Evolutionary conservation across 2,888 invertebrate genomes (phyloP).

Genomic region (Acleris emargana): DNA sequence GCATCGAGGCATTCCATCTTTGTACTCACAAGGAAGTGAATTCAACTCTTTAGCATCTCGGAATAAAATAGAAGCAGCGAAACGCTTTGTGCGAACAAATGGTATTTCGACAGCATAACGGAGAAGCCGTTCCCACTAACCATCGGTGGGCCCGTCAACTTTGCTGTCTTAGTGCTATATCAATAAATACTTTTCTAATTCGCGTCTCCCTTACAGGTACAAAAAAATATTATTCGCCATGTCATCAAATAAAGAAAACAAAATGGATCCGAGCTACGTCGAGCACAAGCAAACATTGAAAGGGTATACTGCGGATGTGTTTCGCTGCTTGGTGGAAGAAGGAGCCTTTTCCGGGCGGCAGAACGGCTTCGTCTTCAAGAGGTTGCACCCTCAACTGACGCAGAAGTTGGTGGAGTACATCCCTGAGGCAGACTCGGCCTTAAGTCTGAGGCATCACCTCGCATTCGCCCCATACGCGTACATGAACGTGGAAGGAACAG

Average conservation of each 20-base stretch:
- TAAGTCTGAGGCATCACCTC: conserved; percentile 66
- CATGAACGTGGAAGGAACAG: conserved; percentile 47
- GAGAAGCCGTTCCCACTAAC: no score
- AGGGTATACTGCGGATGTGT: conserved; percentile 61
- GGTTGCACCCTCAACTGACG: conserved; percentile 60
- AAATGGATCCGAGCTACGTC: conserved; percentile 44
- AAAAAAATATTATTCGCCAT: conserved; percentile 55
- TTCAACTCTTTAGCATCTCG: no score
- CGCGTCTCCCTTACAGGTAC: conserved; percentile 55
- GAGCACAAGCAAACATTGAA: conserved; percentile 54
- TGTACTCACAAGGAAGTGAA: no score
- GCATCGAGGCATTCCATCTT: no score
- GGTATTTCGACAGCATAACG: no score
- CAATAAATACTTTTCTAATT: no score
- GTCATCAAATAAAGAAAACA: conserved; percentile 49
- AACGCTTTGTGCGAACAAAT: no score
- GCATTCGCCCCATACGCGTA: conserved; percentile 70
- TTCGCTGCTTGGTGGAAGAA: conserved; percentile 68
- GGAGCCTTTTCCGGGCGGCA: conserved; percentile 52
- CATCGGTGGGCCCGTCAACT: no score
- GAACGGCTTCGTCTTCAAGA: conserved; percentile 60
- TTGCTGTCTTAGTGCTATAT: no score
- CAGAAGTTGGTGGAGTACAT: conserved; percentile 56
- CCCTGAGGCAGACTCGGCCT: conserved; percentile 59
- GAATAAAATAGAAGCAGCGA: no score